A percentile compares a stretch with the other conserved stretches of the same genome.
Conservation (phyloP, 1,140 invertebrate genomes). For the Mya arenaria region DNA sequence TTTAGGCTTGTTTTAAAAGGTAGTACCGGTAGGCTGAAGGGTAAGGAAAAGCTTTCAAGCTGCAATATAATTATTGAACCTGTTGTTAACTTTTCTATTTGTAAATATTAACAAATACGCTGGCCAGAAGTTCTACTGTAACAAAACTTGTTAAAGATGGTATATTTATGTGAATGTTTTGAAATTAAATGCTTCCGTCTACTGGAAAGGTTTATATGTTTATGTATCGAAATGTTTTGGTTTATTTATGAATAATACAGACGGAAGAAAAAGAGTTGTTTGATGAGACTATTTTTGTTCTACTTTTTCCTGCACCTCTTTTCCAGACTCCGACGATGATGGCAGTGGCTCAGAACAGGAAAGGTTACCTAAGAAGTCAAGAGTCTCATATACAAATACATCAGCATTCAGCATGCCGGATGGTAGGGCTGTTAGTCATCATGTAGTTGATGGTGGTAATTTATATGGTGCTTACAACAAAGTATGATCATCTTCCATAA, state of each 20-base stretch:
- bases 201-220: background rate
- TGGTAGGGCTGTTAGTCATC: background rate
- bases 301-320: background rate
- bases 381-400: background rate
- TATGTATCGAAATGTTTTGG: background rate
- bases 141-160: too few species aligned
- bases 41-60: too few species aligned
- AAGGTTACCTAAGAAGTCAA: background rate
- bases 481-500: too few species aligned
- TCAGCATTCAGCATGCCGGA: constrained; percentile 11
- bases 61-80: too few species aligned
- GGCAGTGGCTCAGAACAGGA: background rate
- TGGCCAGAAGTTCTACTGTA: too few species aligned
- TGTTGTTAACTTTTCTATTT: too few species aligned
- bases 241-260: background rate
- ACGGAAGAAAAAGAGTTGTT: background rate
- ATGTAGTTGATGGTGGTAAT: background rate
- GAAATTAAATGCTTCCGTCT: background rate
- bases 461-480: too few species aligned
- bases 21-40: too few species aligned
- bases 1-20: too few species aligned
- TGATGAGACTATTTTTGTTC: background rate
- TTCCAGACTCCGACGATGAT: background rate
- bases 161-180: background rate
- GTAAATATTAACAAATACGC: too few species aligned